Evolutionary conservation across 2,888 invertebrate genomes (phyloP).

Genomic region (Oxycera nigricornis): DNA sequence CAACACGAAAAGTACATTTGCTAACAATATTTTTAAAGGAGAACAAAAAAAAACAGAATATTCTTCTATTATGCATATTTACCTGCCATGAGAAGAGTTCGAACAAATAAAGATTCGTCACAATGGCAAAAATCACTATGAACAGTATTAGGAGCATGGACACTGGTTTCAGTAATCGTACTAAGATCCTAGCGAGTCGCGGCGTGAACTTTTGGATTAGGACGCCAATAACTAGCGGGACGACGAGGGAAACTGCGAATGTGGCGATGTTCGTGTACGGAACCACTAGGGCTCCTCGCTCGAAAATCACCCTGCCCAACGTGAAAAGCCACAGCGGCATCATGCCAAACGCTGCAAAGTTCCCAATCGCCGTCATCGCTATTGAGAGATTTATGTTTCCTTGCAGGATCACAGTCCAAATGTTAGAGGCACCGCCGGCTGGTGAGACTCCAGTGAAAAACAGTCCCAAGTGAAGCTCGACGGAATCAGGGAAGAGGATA

Average conservation of each 20-base stretch:
- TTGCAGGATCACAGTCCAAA: constrained; percentile 90
- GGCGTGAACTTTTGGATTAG: constrained; percentile 74
- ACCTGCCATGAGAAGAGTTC: constrained; percentile 88
- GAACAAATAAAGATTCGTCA: constrained; percentile 90
- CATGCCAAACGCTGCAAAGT: constrained; percentile 87
- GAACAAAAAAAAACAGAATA: too few species aligned
- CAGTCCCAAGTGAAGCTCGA: constrained; percentile 80
- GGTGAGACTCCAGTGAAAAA: constrained; percentile 91
- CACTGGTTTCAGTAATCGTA: constrained; percentile 83
- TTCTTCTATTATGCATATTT: constrained; percentile 58
- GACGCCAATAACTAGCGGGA: constrained; percentile 75
- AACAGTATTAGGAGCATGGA: constrained; percentile 80
- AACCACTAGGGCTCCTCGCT: constrained; percentile 73
- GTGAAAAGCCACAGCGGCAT: constrained; percentile 94
- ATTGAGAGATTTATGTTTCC: constrained; percentile 94
- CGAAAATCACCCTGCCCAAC: constrained; percentile 78
- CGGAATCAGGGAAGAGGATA: constrained; percentile 72
- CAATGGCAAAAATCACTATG: constrained; percentile 84
- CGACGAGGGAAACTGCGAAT: constrained; percentile 76
- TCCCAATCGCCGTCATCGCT: constrained; percentile 93
- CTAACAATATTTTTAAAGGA: too few species aligned
- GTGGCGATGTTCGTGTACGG: constrained; percentile 80
- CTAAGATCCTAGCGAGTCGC: constrained; percentile 72
- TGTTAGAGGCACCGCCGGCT: constrained; percentile 95
- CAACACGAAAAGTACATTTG: constrained; percentile 49